These are phyloP conservation scores for Calephelis perditalis DNA, from an alignment of 2,888 invertebrate species.

Conservation along the genomic window DNA sequence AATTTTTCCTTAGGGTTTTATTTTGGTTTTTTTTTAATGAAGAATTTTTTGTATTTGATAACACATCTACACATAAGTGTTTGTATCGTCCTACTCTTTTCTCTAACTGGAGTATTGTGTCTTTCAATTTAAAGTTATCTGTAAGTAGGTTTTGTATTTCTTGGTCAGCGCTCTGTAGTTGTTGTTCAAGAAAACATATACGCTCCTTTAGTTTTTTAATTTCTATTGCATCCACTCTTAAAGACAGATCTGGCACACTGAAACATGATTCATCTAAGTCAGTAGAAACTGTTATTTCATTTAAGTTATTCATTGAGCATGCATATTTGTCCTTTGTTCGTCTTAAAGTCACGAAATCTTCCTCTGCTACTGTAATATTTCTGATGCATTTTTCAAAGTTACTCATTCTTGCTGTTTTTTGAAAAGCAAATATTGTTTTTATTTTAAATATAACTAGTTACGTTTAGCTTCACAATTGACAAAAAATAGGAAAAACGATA, in stretches of 20 bases:
- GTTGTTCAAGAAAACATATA: background rate
- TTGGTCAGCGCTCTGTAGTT: background rate
- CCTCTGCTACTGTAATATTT: background rate
- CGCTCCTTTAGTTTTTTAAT: background rate
- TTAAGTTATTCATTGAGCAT: conserved; percentile 3
- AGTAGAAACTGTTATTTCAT: background rate
- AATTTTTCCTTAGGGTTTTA: too few species aligned
- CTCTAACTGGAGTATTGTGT: too few species aligned
- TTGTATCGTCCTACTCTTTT: too few species aligned
- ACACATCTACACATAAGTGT: too few species aligned
- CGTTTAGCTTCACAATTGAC: too few species aligned
- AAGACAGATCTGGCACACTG: background rate
- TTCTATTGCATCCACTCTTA: background rate
- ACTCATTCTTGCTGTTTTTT: conserved; percentile 6
- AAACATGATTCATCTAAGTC: background rate
- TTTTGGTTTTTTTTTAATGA: too few species aligned
- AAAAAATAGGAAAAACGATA: too few species aligned
- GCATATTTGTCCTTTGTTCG: background rate
- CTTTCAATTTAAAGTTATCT: too few species aligned
- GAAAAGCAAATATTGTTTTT: too few species aligned
- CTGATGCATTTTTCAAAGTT: background rate
- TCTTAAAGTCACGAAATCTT: conserved; percentile 11
- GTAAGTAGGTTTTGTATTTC: too few species aligned
- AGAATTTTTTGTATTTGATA: too few species aligned
- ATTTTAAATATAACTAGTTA: too few species aligned